Evolutionary conservation across 2,797 vertebrate genomes (phyloP).

Genomic region (Lophius americanus): DNA sequence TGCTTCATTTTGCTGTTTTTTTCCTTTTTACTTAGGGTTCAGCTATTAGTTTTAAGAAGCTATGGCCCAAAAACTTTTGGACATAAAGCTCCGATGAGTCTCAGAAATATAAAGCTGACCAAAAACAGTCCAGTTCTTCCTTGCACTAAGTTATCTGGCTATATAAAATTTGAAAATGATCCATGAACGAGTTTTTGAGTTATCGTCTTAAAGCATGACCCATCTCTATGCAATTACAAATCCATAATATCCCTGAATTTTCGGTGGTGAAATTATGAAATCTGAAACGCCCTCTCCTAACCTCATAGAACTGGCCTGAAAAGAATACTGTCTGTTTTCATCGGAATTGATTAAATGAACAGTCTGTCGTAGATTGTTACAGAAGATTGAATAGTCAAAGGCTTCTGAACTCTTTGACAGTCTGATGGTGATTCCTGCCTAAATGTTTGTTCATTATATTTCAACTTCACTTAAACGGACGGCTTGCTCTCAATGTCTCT

Average conservation of each 20-base stretch:
- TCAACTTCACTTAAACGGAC: not conserved
- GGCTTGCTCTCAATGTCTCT: not conserved
- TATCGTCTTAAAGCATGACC: too few species aligned
- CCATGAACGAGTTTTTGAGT: too few species aligned
- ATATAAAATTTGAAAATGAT: too few species aligned
- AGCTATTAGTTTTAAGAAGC: not conserved
- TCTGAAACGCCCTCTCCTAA: constrained; percentile 2
- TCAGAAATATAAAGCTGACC: too few species aligned
- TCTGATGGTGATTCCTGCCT: constrained; percentile 5
- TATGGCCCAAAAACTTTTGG: too few species aligned
- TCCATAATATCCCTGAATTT: too few species aligned
- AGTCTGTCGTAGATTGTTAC: constrained; percentile 28
- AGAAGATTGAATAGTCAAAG: constrained; percentile 23
- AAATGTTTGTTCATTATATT: constrained; percentile 21
- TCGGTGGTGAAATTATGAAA: not conserved
- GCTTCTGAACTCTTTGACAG: constrained; percentile 14
- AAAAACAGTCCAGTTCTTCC: too few species aligned
- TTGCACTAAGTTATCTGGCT: too few species aligned
- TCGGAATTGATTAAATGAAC: constrained; percentile 17
- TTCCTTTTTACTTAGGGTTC: not conserved
- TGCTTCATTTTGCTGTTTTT: not conserved
- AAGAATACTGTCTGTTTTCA: constrained; percentile 6
- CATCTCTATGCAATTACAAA: too few species aligned
- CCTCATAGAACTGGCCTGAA: constrained; percentile 1
- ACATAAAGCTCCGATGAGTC: too few species aligned